Evolutionary conservation across 2,113 vertebrate species (phyloP).

Genomic region (Noctilio leporinus): DNA sequence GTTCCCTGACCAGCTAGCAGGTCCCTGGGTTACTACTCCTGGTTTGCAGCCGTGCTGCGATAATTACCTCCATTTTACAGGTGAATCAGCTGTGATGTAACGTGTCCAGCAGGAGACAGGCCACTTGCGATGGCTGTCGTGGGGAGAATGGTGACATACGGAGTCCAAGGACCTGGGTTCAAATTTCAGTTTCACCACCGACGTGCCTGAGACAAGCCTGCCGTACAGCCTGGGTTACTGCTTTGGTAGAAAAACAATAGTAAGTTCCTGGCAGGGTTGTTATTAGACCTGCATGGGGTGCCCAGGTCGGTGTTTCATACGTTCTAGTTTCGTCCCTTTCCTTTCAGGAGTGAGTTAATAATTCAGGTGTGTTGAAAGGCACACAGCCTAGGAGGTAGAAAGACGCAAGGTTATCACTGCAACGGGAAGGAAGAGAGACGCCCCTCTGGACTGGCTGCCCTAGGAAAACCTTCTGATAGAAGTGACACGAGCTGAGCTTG

Average conservation of each 20-base stretch:
- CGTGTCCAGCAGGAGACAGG: background rate
- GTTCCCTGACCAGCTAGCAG: background rate
- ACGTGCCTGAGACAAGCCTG: background rate
- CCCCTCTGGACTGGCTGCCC: background rate
- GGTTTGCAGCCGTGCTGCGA: accelerated
- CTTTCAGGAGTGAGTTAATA: background rate
- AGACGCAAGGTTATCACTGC: background rate
- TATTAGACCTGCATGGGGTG: too few species aligned
- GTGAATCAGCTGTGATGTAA: accelerated
- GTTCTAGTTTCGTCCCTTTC: background rate
- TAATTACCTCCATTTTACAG: too few species aligned
- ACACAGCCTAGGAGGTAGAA: background rate
- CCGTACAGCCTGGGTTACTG: accelerated
- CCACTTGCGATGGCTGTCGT: accelerated
- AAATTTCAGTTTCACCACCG: background rate
- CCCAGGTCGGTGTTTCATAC: background rate
- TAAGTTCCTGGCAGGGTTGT: accelerated
- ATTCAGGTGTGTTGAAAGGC: background rate
- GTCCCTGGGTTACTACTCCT: background rate
- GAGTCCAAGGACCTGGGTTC: background rate
- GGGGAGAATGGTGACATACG: accelerated
- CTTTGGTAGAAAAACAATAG: background rate
- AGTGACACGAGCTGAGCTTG: background rate
- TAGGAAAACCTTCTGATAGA: background rate
- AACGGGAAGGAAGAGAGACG: background rate